A percentile compares a stretch with the other conserved stretches of the same genome.
Evolutionary conservation across 2,797 vertebrate genomes (phyloP).

Genomic region (Champsocephalus esox): DNA sequence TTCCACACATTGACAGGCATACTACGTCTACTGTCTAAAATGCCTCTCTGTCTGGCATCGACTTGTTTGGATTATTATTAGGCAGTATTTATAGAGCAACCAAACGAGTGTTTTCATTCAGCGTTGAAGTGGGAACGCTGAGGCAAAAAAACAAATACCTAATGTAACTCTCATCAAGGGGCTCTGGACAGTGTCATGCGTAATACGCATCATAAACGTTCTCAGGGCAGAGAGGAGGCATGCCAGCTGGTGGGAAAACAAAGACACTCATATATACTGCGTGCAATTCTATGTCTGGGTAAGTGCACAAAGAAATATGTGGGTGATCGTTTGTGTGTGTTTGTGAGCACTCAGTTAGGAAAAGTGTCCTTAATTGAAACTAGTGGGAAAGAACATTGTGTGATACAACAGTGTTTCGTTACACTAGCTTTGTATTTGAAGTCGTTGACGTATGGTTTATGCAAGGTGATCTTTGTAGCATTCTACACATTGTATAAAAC

Average conservation of each 20-base stretch:
- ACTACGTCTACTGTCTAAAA: conserved; percentile 23
- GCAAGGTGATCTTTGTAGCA: background rate
- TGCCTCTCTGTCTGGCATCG: conserved; percentile 34
- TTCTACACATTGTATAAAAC: background rate
- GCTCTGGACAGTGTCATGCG: conserved; percentile 57
- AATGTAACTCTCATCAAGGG: conserved; percentile 41
- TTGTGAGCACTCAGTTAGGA: conserved; percentile 1
- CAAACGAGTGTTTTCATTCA: conserved; percentile 46
- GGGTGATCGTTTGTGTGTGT: background rate
- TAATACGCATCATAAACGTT: conserved; percentile 69
- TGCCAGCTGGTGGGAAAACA: conserved; percentile 61
- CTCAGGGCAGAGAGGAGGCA: conserved; percentile 44
- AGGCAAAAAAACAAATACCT: conserved; percentile 49
- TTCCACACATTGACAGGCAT: conserved; percentile 20
- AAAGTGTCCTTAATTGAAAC: background rate
- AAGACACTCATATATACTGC: conserved; percentile 29
- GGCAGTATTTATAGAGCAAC: conserved; percentile 28
- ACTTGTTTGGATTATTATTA: conserved; percentile 37
- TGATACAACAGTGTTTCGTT: background rate
- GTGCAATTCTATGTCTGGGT: conserved; percentile 35
- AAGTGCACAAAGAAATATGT: conserved; percentile 22
- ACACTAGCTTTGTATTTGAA: background rate
- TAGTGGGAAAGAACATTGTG: background rate
- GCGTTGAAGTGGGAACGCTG: conserved; percentile 19
- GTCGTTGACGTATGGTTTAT: background rate